A percentile compares a stretch with the other conserved stretches of the same genome.
These are phyloP conservation scores for Ormyrus nitidulus DNA, from an alignment of 2,888 invertebrate species.

Conservation along the genomic window DNA sequence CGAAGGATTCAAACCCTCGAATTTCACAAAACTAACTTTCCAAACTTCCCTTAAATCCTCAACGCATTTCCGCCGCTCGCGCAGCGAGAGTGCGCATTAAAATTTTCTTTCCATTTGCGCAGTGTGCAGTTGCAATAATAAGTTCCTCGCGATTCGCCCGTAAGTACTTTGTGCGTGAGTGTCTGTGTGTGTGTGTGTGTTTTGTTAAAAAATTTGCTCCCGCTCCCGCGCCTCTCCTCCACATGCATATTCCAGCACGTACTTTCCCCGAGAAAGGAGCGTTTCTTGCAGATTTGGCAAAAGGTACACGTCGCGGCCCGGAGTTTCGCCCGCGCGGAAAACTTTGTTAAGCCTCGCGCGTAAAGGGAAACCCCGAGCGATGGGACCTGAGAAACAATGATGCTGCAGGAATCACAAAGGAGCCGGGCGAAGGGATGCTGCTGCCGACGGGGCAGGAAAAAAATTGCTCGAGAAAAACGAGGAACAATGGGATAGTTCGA, in stretches of 20 bases:
- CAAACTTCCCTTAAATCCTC: too few species aligned
- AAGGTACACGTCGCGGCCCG: constrained; percentile 55
- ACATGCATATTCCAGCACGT: constrained; percentile 49
- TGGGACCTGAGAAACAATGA: constrained; percentile 53
- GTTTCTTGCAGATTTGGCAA: constrained; percentile 56
- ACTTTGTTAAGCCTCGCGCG: constrained; percentile 56
- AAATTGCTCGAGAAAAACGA: constrained; percentile 1
- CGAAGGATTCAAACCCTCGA: too few species aligned
- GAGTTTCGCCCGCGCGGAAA: constrained; percentile 50
- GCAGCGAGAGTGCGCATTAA: too few species aligned
- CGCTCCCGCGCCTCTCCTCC: background rate
- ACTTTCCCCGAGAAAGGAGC: constrained; percentile 4
- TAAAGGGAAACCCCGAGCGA: constrained; percentile 44
- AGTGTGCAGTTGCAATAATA: background rate
- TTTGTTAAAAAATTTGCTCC: constrained; percentile 36
- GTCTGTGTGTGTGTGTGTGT: background rate
- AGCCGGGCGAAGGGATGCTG: background rate
- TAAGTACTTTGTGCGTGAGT: constrained; percentile 3
- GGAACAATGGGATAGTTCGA: too few species aligned
- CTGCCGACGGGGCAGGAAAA: background rate
- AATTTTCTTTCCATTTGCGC: constrained; percentile 12
- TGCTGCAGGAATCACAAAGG: constrained; percentile 52
- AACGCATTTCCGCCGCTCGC: too few species aligned
- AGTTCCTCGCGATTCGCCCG: background rate
- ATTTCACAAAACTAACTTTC: too few species aligned